These are phyloP conservation scores for Eristalis pertinax DNA, from an alignment of 2,888 invertebrate species.

Conservation along the genomic window DNA sequence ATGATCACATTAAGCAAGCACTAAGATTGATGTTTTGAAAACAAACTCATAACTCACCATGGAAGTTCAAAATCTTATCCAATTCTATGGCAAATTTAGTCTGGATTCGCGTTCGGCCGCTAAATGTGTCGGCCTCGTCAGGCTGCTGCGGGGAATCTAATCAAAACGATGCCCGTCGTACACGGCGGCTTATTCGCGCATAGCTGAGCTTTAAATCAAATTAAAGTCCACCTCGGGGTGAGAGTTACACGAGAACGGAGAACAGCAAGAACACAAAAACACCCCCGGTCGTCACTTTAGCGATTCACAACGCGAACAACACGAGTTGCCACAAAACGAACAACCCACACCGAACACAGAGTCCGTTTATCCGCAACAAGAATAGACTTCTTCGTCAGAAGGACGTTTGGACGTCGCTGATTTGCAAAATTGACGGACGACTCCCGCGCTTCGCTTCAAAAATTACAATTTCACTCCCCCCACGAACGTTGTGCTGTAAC, in stretches of 20 bases:
- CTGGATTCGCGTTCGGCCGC: not conserved
- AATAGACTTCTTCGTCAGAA: conserved; percentile 16
- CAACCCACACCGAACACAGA: conserved; percentile 4
- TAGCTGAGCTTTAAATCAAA: conserved; percentile 60
- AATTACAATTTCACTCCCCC: conserved; percentile 33
- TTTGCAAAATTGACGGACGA: conserved; percentile 26
- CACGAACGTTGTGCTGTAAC: conserved; percentile 23
- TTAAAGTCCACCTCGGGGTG: conserved; percentile 42
- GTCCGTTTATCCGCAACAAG: not conserved
- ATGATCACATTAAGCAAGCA: not conserved
- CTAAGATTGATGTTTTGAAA: conserved; percentile 40
- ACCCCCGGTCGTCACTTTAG: not conserved
- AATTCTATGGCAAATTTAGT: conserved; percentile 60
- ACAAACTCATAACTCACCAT: conserved; percentile 64
- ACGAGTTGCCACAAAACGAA: too few species aligned
- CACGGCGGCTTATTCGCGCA: conserved; percentile 56
- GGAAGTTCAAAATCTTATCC: conserved; percentile 64
- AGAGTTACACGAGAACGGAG: conserved; percentile 5
- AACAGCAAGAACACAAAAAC: not conserved
- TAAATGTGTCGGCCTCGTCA: not conserved
- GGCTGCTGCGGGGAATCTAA: not conserved
- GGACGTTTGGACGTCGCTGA: not conserved
- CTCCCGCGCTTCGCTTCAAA: conserved; percentile 24
- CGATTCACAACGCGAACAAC: not conserved
- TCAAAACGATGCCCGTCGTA: conserved; percentile 5